phyloP scores from a whole-genome alignment of 2,113 vertebrate species.

The Mesoclemmys tuberculata region DNA sequence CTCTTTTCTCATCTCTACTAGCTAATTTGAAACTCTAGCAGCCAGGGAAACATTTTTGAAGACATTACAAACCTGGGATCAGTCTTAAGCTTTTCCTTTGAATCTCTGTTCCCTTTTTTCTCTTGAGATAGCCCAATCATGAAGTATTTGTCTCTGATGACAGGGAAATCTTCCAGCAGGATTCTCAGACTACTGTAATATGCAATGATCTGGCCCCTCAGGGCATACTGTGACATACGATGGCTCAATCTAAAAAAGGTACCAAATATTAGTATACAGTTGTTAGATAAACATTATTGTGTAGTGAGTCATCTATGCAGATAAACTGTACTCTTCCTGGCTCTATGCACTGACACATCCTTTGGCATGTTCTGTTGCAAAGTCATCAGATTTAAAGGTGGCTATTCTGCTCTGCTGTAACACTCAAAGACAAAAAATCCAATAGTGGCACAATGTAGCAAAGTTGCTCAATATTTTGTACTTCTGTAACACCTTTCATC shows the following conservation, averaged over 20 bases:
- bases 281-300: neutral
- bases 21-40: neutral
- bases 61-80: slow-evolving; percentile 68
- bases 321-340: neutral
- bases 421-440: neutral
- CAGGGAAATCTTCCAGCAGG: slow-evolving; percentile 73
- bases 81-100: slow-evolving; percentile 46
- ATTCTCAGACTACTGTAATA: slow-evolving; percentile 73
- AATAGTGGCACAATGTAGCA: neutral
- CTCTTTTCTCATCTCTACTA: neutral
- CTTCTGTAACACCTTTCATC: neutral
- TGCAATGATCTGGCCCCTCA: slow-evolving; percentile 76
- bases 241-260: slow-evolving; percentile 70
- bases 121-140: slow-evolving; percentile 55
- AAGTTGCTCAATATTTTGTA: neutral
- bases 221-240: slow-evolving; percentile 62
- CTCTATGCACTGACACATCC: neutral
- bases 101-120: slow-evolving; percentile 46
- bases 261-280: neutral
- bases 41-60: neutral
- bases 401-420: neutral
- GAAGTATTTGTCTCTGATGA: slow-evolving; percentile 77
- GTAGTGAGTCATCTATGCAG: fast-evolving
- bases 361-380: neutral
- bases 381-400: neutral